phyloP scores from a whole-genome alignment of 2,113 vertebrate genomes.

The Toxotes jaculatrix region DNA sequence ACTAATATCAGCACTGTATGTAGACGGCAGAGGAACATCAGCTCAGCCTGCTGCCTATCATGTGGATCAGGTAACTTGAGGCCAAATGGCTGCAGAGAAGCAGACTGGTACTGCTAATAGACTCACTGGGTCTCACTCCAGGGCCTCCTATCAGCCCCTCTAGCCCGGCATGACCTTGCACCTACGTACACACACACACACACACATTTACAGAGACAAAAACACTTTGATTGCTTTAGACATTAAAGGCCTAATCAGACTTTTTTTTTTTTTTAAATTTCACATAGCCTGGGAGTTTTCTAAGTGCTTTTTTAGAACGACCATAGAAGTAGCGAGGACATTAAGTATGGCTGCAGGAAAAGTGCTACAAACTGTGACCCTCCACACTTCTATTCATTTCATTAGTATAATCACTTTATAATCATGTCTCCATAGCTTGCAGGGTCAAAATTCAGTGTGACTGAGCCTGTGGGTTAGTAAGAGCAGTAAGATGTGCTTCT shows the following conservation, averaged over 20 bases:
- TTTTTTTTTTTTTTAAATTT: neutral
- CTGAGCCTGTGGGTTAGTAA: constrained; percentile 6
- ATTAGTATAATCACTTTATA: constrained; percentile 34
- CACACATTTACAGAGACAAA: neutral
- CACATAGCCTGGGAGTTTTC: neutral
- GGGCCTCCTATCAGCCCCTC: constrained; percentile 14
- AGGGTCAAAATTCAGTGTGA: constrained; percentile 25
- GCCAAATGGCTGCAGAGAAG: constrained; percentile 8
- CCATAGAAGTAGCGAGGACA: constrained; percentile 4
- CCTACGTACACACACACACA: neutral
- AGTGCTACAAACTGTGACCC: neutral
- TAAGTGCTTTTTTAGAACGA: neutral
- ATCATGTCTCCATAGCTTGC: constrained; percentile 13
- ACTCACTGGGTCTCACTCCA: constrained; percentile 14
- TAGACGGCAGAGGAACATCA: neutral
- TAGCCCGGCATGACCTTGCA: neutral
- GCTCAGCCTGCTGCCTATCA: neutral
- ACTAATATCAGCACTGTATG: neutral
- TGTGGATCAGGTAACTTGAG: neutral
- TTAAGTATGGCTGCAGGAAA: constrained; percentile 26
- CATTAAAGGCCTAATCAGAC: neutral
- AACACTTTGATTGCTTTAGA: neutral
- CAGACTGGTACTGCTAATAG: constrained; percentile 12
- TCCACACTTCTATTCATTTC: constrained; percentile 22
- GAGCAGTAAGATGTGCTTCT: constrained; percentile 10